Evolutionary conservation across 2,888 invertebrate species (phyloP), one percentile per base, ranked within the genome.

Genomic region (Pachymerium ferrugineum): DNA sequence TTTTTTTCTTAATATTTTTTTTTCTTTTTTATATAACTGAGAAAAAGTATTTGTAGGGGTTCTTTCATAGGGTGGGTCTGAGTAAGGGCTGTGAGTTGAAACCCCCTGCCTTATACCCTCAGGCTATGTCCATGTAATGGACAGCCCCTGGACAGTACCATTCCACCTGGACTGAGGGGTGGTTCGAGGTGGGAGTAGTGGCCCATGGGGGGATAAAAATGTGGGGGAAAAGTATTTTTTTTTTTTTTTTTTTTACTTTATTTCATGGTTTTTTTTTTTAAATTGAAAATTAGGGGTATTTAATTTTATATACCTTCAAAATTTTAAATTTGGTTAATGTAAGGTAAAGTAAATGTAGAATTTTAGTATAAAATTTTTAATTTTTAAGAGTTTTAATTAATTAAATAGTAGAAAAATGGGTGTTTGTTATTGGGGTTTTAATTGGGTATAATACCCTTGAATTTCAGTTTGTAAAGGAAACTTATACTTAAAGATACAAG

Each of bases 81-180:
- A 28, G 62, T 25, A 62, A 28, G 62, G 62, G 62, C 22, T 62
- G 62, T 62, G 62, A 62, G 62, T 62, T 62, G 62, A 28, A 62
- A 62, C 62, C 62, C 62, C 62, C 62, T 62, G 62, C 62, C 62
- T 28, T 62, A 62, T 62, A 62, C 62, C 62, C 62, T 62, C 62
- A 62, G 62, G 62, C 62, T 62, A 62, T 62, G 62, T 62, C 62
- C 62, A 62, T 62, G 71, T 71, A 71, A 71, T 71, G 71, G 71
- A 71, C 71, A 71, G 38, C 70, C 31, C 31, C 71, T 31, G 71
- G 71, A 71, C 71, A 31, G 35, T 35, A 33, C 71, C 33, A 35
- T 71, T 71, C 71, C 29, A 71, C 71, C 71, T 71, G 71, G 71
- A 71, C 35, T 12, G 42, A n/a, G 33, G 38, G 70, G 33, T 33